Base-by-base conservation (phyloP, 2,797 vertebrate genomes). In the Cyclura pinguis region DNA sequence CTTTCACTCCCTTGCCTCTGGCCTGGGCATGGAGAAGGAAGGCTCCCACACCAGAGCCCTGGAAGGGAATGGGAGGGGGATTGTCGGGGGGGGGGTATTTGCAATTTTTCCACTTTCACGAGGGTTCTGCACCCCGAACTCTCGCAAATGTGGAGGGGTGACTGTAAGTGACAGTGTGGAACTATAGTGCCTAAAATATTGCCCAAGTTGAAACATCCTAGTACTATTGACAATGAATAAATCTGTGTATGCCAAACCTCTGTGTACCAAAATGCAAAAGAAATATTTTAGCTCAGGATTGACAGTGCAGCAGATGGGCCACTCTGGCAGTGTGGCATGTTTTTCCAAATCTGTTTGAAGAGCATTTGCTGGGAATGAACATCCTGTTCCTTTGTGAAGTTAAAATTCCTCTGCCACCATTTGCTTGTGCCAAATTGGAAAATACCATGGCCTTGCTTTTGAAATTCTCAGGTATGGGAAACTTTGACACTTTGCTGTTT, bases 351-450 rank as follows among this genome's bases (percentile, higher is more conserved):
- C 24, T 27, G 73, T 87, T 92, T 93, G 77, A 91, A 87, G 91
- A 87, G 88, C 59, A 4, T 62, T 35, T 72, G n/a, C 59, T 87
- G 87, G 93, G 91, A 86, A 59, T 59, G 57, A 92, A 32, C 90
- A 90, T 89, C 92, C 93, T 96, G 94, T 96, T 95, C 93, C 90
- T 55, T 12, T 55, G n/a, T 76, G 85, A 1, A 72, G 89, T 35
- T 94, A 84, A 91, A 87, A 94, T 93, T 87, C 72, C 55, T 47
- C 62, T 50, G 59, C 82, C 47, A 6, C 38, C 85, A 92, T 91
- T 92, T 83, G 80, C 86, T 42, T 72, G 57, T 64, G 92, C 86
- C n/a, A 1, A 0, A 80, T 24, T 80, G 72, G 84, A 72, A 77
- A 83, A 52, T 7, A 84, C 80, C n/a, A 32, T 62, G 50, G 78